phyloP scores from a whole-genome alignment of 2,888 invertebrate species.

The Noctua janthe region DNA sequence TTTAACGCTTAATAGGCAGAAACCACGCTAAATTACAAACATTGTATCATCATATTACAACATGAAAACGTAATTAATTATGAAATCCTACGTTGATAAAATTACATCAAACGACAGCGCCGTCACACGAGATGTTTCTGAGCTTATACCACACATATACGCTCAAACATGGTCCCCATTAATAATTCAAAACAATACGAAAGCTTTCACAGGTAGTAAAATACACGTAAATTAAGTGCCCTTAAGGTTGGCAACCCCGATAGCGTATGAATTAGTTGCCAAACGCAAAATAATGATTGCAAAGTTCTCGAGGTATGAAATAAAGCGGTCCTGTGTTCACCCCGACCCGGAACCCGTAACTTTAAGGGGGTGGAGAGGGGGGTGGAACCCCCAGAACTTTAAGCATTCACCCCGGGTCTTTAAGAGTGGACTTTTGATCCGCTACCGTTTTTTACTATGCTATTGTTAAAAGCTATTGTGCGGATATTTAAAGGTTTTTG shows the following conservation, averaged over 20 bases:
- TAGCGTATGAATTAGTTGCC: constrained; percentile 62
- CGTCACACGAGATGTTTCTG: not conserved
- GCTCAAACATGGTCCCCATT: constrained; percentile 8
- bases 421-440: constrained; percentile 50
- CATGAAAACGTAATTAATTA: constrained; percentile 10
- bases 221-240: constrained; percentile 47
- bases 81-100: not conserved
- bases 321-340: constrained; percentile 50
- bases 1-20: not conserved
- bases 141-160: not conserved
- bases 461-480: constrained; percentile 46
- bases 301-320: constrained; percentile 62
- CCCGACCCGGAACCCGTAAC: constrained; percentile 55
- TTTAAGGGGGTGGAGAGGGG: constrained; percentile 41
- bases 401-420: constrained; percentile 54
- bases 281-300: constrained; percentile 63
- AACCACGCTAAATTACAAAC: not conserved
- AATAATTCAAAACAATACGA: constrained; percentile 38
- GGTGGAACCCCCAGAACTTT: constrained; percentile 48
- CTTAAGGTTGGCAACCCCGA: constrained; percentile 34
- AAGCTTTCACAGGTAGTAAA: constrained; percentile 49
- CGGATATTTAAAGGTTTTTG: constrained; percentile 24
- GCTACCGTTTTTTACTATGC: constrained; percentile 49
- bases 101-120: not conserved
- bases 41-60: not conserved